A percentile compares a stretch with the other conserved stretches of the same genome.
Evolutionary conservation across 2,113 vertebrate genomes (phyloP).

Genomic region (Paratilapia polleni): DNA sequence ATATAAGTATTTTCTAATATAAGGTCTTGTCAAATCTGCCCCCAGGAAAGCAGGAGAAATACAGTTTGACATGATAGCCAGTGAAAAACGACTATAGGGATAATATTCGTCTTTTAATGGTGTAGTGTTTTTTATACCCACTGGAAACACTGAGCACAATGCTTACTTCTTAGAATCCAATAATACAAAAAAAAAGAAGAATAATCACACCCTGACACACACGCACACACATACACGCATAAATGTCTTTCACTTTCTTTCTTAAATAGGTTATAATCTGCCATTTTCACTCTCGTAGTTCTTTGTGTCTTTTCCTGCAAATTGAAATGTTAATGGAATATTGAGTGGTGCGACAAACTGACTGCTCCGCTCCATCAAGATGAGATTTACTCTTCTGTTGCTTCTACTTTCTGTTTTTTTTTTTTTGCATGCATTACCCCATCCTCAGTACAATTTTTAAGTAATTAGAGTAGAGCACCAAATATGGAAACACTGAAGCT

Average conservation of each 20-base stretch:
- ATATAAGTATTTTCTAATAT: conserved; percentile 20
- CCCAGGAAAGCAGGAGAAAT: neutral
- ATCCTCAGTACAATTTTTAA: conserved; percentile 21
- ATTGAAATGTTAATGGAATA: conserved; percentile 60
- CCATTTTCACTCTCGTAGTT: conserved; percentile 8
- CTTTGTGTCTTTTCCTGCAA: conserved; percentile 28
- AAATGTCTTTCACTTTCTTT: neutral
- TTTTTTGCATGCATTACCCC: conserved; percentile 15
- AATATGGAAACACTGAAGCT: conserved; percentile 37
- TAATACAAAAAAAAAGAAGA: neutral
- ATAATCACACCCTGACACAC: neutral
- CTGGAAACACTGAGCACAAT: neutral
- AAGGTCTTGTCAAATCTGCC: conserved; percentile 12
- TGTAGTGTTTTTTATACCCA: neutral
- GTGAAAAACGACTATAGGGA: neutral
- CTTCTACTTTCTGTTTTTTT: conserved; percentile 29
- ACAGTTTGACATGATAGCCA: conserved; percentile 10
- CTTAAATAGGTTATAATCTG: conserved; percentile 21
- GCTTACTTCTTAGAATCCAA: neutral
- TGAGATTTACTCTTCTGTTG: conserved; percentile 13
- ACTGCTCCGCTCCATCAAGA: conserved; percentile 29
- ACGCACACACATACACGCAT: neutral
- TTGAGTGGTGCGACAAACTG: conserved; percentile 42
- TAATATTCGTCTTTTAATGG: neutral
- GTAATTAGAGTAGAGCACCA: conserved; percentile 56